These are phyloP conservation scores for Tiliacea aurago DNA, from an alignment of 2,888 invertebrate genomes.

Conservation along the genomic window DNA sequence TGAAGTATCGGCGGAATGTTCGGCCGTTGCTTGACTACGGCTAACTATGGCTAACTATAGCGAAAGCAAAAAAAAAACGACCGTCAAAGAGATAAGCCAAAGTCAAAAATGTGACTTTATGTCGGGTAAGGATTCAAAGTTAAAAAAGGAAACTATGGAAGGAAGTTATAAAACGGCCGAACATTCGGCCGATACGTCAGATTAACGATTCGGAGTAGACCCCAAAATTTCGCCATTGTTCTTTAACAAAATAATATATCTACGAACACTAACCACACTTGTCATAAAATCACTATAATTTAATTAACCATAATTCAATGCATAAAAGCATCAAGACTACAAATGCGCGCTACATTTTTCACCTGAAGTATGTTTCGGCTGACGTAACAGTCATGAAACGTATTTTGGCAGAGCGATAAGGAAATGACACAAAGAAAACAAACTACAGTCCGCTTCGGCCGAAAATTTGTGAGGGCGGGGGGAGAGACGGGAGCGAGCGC, in stretches of 20 bases:
- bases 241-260: not conserved
- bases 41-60: no score
- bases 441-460: slow-evolving; percentile 87
- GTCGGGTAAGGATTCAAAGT: no score
- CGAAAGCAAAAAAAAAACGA: no score
- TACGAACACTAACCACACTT: not conserved
- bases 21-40: no score
- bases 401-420: slow-evolving; percentile 91
- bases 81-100: no score
- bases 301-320: slow-evolving; percentile 35
- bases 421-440: slow-evolving; percentile 91
- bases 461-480: slow-evolving; percentile 85
- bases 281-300: not conserved
- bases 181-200: no score
- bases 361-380: slow-evolving; percentile 88
- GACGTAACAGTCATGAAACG: slow-evolving; percentile 89
- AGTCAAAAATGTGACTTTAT: no score
- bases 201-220: no score
- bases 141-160: no score
- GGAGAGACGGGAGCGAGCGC: slow-evolving; percentile 67
- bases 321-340: slow-evolving; percentile 78
- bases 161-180: no score
- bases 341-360: slow-evolving; percentile 78
- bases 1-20: no score
- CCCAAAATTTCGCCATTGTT: no score